phyloP scores from a whole-genome alignment of 2,888 invertebrate species.

The Leptopilina drosophilae region DNA sequence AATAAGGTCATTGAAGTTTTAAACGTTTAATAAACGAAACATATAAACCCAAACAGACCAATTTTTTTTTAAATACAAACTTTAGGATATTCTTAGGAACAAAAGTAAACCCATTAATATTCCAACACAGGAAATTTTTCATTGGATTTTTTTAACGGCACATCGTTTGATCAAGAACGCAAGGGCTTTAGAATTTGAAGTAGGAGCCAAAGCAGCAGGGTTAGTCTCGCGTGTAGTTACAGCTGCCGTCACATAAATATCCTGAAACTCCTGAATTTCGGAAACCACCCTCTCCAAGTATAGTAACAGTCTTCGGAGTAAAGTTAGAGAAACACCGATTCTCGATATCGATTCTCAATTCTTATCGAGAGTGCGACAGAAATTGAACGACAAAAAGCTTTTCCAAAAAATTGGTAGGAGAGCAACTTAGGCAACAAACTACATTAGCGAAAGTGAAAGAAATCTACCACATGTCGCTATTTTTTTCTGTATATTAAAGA shows the following conservation, averaged over 20 bases:
- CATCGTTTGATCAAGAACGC: conserved; percentile 14
- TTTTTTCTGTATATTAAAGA: background rate
- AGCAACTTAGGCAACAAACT: background rate
- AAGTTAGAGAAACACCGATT: conserved; percentile 72
- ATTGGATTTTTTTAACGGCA: too few relatives aligned
- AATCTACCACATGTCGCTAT: conserved; percentile 28
- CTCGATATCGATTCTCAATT: conserved; percentile 73
- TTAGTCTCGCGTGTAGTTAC: conserved; percentile 64
- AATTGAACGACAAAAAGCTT: conserved; percentile 34
- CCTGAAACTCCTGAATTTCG: conserved; percentile 72
- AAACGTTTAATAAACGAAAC: too few relatives aligned
- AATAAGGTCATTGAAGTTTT: too few relatives aligned
- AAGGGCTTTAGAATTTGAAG: conserved; percentile 62
- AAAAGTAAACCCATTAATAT: too few relatives aligned
- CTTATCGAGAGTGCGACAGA: conserved; percentile 56
- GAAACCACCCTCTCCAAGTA: conserved; percentile 58
- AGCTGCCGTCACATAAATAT: conserved; percentile 75
- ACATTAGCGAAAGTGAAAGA: background rate
- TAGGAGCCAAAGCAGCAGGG: conserved; percentile 54
- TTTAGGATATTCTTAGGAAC: too few relatives aligned
- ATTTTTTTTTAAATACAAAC: too few relatives aligned
- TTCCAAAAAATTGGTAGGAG: background rate
- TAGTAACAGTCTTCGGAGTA: conserved; percentile 54
- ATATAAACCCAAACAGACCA: too few relatives aligned
- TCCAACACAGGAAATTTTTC: too few relatives aligned